Evolutionary conservation across 2,888 invertebrate species (phyloP), one percentile per base, ranked within the genome.

Genomic region (Phaedon cochleariae): DNA sequence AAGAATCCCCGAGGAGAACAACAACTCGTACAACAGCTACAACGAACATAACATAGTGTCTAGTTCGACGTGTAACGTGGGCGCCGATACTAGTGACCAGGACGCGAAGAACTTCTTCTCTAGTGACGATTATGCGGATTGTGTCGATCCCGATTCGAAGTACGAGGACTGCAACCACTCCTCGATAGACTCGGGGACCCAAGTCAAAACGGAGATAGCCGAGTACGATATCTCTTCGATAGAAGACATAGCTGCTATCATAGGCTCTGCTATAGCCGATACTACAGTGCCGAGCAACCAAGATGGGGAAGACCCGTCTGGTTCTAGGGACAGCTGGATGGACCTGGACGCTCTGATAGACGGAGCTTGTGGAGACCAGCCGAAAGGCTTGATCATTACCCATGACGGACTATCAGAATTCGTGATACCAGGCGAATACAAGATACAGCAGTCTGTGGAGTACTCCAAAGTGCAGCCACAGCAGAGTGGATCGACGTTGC

Each of bases 271-370:
- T 62, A 94, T 95, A 74, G 95, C 94, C 1, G 95, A 94, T 77
- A 94, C 94, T 9, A 95, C 95, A 0, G 93, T 93, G 37, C 91
- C 92, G n/a, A 89, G 87, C 72, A 88, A 89, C 18, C 86, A 87
- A 67, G 85, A 85, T 26, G 84, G 84, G 29, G 92, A 92, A 71
- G 92, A 92, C 59, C 90, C 90, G 0, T 85, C 87, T 79, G 90
- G 90, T 57, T 92, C 93, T 0, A 85, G 93, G 66, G 94, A 94
- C 75, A 91, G 91, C 73, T 95, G 95, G 95, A 92, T 94, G 88
- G 94, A 95, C 79, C 86, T 95, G 59, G 95, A 95, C 70, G 92
- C 92, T 63, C 94, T 93, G 93, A 93, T 95, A 73, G 92, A 92
- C 67, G 91, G 90, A 7, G 91, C 91, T 0, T 93, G 92, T 79